Base-by-base conservation (phyloP, 2,113 vertebrate genomes). In the Protobothrops mucrosquamatus region DNA sequence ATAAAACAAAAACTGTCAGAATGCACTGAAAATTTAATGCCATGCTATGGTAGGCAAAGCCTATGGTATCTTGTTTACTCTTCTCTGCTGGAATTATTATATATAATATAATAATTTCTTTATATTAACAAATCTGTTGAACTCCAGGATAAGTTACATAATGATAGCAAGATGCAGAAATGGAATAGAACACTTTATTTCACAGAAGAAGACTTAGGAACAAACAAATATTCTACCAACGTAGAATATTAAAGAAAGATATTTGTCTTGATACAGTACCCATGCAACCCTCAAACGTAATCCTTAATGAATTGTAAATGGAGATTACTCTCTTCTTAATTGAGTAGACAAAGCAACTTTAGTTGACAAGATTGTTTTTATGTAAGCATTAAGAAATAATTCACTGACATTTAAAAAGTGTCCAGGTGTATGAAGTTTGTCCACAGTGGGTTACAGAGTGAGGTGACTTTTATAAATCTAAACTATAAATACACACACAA, bases 1-100 rank as follows among this genome's bases (percentile, higher is more conserved):
- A 97, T 97, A 94, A 97, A 97, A 95, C 95, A 95, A 93, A 96
- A 92, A 96, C 57, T 95, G 48, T 94, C 87, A 94, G 89, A 14
- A 26, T 91, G 86, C 92, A 26, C 51, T 96, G 93, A 96, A 96
- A 96, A 88, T 94, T 96, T 95, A 94, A 97, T 96, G 59, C 89
- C 88, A 93, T 87, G 0, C 0, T 95, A 86, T 22, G 91, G 69
- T 69, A 91, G 55, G 91, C 34, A 92, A 94, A 94, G 94, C 92
- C 92, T 93, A 95, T 96, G 92, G 89, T 56, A 92, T 86, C 93
- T 64, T 95, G 86, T 95, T 96, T 95, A 89, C 86, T 85, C 2
- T 26, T 29, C 74, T 95, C 91, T 95, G 92, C 89, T 95, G 91
- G 92, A 95, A 9, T 87, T 91, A 0, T 0, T 39, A 3, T 87